These are phyloP conservation scores for Drosophila melanogaster DNA, from an alignment of 1,140 invertebrate genomes.

Conservation along the genomic window Release_6_plus_ISO1_MT NT_033777.3:11592001-11592500, in stretches of 20 bases:
- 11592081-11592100: neutral
- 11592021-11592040: neutral
- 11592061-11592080: neutral
- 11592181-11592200: slow-evolving; percentile 10
- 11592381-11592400: slow-evolving; percentile 83
- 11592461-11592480: slow-evolving; percentile 65
- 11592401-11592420: slow-evolving; percentile 81
- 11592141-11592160: slow-evolving; percentile 17
- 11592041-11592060: neutral
- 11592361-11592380: slow-evolving; percentile 70
- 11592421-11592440: slow-evolving; percentile 79
- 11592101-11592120: slow-evolving; percentile 23
- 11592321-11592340: slow-evolving; percentile 36
- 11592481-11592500: slow-evolving; percentile 64
- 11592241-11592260: slow-evolving; percentile 25
- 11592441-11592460: slow-evolving; percentile 80
- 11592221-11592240: slow-evolving; percentile 11
- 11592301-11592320: slow-evolving; percentile 18
- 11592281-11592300: slow-evolving; percentile 14
- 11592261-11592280: neutral
- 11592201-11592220: slow-evolving; percentile 13
- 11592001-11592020: slow-evolving; percentile 65
- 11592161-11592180: slow-evolving; percentile 24
- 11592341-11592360: too few species aligned
- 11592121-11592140: slow-evolving; percentile 35